Evolutionary conservation across 2,888 invertebrate species (phyloP), one percentile per base, ranked within the genome.

Genomic region (Caenorhabditis uteleia): DNA sequence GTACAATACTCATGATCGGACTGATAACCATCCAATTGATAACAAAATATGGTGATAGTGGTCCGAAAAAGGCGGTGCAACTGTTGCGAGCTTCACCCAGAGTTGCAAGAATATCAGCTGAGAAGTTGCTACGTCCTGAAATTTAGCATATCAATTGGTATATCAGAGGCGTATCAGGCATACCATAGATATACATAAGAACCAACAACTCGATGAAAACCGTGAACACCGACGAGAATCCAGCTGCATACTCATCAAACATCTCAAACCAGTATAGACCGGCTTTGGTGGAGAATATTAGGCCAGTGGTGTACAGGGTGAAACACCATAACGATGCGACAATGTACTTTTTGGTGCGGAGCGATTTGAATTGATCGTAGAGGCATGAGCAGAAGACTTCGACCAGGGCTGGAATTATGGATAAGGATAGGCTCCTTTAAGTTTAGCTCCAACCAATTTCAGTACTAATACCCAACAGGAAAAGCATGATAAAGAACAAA

Each of bases 401-500:
- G 25, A 25, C 25, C 40, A 40, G 25, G 3, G 40, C 40, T 40
- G 25, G 20, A 40, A 34, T n/a, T n/a, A n/a, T n/a, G n/a, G n/a
- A n/a, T n/a, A n/a, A n/a, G n/a, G n/a, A n/a, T n/a, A n/a, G n/a
- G n/a, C n/a, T n/a, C n/a, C n/a, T n/a, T n/a, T n/a, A n/a, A n/a
- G n/a, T n/a, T n/a, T n/a, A n/a, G n/a, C n/a, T n/a, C n/a, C 27
- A n/a, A 64, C 64, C 53, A 27, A 58, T 34, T 18, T 43, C 29
- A 1, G 58, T 70, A 50, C 66, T 71, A 46, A 84, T 71, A 27
- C 84, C 84, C 25, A 84, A 69, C 12, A 83, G 76, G 66, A 83
- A 83, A n/a, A 84, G 72, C 84, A 84, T 84, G 43, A 82, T 42
- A 68, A 84, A 84, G 70, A 84, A 84, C 2, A 84, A 67, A 10